Evolutionary conservation across 2,113 vertebrate species (phyloP), one percentile per base, ranked within the genome.

Genomic region (Oreochromis aureus): DNA sequence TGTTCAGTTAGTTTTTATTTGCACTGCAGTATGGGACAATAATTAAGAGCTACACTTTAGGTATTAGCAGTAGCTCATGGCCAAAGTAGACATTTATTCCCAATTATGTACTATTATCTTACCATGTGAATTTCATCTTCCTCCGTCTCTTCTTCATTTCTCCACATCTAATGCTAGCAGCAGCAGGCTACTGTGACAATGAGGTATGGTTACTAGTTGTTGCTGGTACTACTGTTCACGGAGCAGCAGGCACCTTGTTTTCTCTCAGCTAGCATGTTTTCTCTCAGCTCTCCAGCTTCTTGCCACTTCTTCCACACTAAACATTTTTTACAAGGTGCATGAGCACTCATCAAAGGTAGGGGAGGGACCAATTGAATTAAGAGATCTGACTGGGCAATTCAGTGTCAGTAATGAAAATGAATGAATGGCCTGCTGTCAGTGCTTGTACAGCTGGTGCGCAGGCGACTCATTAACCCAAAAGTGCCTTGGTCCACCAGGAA

Each of bases 331-430:
- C 27, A 61, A 61, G 1, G 58, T 61, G 58, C 58, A 61, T 61
- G 27, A 61, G 27, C 15, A 61, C 58, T 61, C 15, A 18, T 32
- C 27, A 61, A 61, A 61, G 8, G 0, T 61, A 61, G 32, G 27
- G 58, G 58, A 61, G 58, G 27, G 58, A 1, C 15, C 27, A 6
- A 32, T 2, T 10, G 27, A 32, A 61, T 61, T 61, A 32, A 61
- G 58, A 0, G 58, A 0, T 61, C 7, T 61, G 58, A 6, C 58
- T 1, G 27, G 58, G 58, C 27, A 0, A 61, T 61, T 32, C 58
- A 61, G 24, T 2, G 27, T 2, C 8, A 32, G 58, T 61, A 32
- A 61, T 10, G 27, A 61, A 10, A 61, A 32, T 61, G 15, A 61
- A 61, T 32, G 58, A 61, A 61, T 2, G 15, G 58, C 27, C 58